Evolutionary conservation across 2,113 vertebrate species (phyloP).

Genomic region (Hippocampus abdominalis): DNA sequence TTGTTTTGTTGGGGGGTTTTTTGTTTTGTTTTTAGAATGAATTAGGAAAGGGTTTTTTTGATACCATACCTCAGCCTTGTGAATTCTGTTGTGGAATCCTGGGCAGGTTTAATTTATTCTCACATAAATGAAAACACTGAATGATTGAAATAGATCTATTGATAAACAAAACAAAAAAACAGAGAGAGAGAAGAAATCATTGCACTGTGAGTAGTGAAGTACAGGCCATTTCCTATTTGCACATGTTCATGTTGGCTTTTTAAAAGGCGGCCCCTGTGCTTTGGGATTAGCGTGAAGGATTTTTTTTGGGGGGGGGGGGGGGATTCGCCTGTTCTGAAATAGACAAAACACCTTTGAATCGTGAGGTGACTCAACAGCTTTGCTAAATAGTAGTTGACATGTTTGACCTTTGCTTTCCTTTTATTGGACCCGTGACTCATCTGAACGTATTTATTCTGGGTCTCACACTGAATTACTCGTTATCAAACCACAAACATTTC

Average conservation of each 20-base stretch:
- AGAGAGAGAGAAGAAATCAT: conserved; percentile 61
- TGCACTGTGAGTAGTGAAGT: conserved; percentile 98
- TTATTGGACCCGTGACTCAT: conserved; percentile 83
- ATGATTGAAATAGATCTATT: conserved; percentile 3
- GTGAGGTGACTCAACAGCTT: conserved; percentile 78
- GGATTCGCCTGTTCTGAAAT: conserved; percentile 75
- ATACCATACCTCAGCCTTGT: conserved; percentile 96
- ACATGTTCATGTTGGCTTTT: conserved; percentile 94
- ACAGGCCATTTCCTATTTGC: conserved; percentile 95
- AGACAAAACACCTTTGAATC: conserved; percentile 68
- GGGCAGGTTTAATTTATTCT: conserved; percentile 92
- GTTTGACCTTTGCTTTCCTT: conserved; percentile 82
- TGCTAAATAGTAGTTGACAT: conserved; percentile 76
- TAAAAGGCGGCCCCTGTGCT: conserved; percentile 79
- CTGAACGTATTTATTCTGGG: conserved; percentile 91
- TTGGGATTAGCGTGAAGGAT: conserved; percentile 89
- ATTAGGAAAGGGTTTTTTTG: conserved; percentile 79
- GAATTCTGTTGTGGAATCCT: conserved; percentile 84
- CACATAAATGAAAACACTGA: conserved; percentile 74
- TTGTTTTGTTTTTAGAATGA: conserved; percentile 52
- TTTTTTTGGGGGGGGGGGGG: too few relatives aligned
- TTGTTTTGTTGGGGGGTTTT: too few relatives aligned
- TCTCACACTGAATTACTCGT: conserved; percentile 93
- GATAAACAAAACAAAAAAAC: background rate
- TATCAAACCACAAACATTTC: conserved; percentile 65